Percentiles rank a stretch among this genome's conserved stretches.
Evolutionary conservation across 2,888 invertebrate genomes (phyloP).

Genomic region (Cephus pygmeus): DNA sequence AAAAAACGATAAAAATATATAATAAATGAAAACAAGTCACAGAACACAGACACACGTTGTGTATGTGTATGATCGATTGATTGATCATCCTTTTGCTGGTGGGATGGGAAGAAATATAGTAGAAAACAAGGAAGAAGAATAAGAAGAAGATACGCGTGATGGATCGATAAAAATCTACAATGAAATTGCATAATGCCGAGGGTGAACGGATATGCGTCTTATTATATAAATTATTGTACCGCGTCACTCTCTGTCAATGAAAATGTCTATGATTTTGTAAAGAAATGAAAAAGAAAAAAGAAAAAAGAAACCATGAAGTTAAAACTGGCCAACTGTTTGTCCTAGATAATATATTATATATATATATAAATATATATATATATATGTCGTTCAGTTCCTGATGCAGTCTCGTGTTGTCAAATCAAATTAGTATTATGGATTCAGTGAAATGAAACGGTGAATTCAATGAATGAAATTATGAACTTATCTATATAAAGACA

Average conservation of each 20-base stretch:
- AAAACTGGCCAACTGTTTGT: constrained; percentile 49
- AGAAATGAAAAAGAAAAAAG: constrained; percentile 22
- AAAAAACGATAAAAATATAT: neutral
- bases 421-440: constrained; percentile 56
- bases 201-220: constrained; percentile 27
- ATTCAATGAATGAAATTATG: constrained; percentile 1
- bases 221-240: constrained; percentile 39
- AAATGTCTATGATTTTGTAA: constrained; percentile 44
- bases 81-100: constrained; percentile 13
- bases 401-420: constrained; percentile 59
- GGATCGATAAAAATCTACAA: constrained; percentile 9
- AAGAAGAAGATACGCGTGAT: constrained; percentile 16
- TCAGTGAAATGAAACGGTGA: constrained; percentile 33
- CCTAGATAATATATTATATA: constrained; percentile 49
- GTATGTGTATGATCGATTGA: constrained; percentile 22
- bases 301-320: constrained; percentile 24
- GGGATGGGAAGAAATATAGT: constrained; percentile 11
- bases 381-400: constrained; percentile 59
- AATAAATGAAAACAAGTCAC: neutral
- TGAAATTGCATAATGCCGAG: constrained; percentile 16
- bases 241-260: constrained; percentile 37
- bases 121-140: constrained; percentile 16
- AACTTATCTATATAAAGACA: constrained; percentile 29
- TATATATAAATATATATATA: constrained; percentile 43
- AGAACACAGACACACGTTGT: constrained; percentile 9